Evolutionary conservation across 2,888 invertebrate species (phyloP).

Genomic region (Troilus luridus): DNA sequence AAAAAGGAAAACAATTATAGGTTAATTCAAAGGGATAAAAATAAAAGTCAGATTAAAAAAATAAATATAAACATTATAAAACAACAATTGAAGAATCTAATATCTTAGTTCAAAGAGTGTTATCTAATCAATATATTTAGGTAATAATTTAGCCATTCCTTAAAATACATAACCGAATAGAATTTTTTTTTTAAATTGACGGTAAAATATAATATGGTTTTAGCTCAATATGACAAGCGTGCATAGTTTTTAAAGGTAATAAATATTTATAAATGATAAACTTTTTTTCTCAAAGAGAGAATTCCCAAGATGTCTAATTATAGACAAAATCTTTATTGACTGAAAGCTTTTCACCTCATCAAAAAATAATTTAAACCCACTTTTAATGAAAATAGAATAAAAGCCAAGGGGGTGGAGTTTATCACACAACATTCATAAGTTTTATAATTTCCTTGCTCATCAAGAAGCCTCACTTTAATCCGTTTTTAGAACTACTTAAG

Average conservation of each 20-base stretch:
- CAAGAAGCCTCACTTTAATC: not conserved
- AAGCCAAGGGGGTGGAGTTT: not conserved
- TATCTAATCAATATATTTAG: not conserved
- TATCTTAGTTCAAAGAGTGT: not conserved
- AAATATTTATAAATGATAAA: not conserved
- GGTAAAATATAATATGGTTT: not conserved
- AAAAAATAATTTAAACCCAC: not conserved
- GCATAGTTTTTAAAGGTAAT: not conserved
- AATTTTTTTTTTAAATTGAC: not conserved
- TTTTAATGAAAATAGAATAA: not conserved
- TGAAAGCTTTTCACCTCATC: not conserved
- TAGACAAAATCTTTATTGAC: not conserved
- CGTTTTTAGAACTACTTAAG: not conserved
- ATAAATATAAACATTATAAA: not conserved
- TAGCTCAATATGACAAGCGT: not conserved
- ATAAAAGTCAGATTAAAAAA: not conserved
- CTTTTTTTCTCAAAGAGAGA: not conserved
- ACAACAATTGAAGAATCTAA: not conserved
- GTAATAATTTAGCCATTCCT: not conserved
- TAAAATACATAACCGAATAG: not conserved
- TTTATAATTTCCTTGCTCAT: not conserved
- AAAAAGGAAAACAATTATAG: constrained; percentile 17
- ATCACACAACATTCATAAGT: not conserved
- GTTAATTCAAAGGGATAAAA: not conserved
- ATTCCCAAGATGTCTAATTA: not conserved